Percentiles rank a stretch among this genome's conserved stretches.
Evolutionary conservation across 2,113 vertebrate species (phyloP).

Genomic region (Cavia aperea): DNA sequence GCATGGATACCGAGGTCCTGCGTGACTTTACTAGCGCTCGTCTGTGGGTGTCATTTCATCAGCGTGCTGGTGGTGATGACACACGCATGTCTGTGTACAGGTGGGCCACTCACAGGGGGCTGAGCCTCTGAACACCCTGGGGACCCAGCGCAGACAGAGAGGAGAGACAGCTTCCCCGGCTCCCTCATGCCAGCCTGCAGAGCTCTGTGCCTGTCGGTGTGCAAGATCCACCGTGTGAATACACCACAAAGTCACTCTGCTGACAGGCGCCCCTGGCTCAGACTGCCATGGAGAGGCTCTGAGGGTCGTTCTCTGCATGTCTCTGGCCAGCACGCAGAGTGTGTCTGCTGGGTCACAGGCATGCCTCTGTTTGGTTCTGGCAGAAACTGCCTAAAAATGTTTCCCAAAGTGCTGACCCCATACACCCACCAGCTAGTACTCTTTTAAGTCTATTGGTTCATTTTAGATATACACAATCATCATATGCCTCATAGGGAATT

Average conservation of each 20-base stretch:
- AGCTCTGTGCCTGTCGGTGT: neutral
- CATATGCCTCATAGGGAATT: neutral
- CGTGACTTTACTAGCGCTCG: accelerated
- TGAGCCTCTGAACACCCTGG: neutral
- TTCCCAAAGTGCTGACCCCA: neutral
- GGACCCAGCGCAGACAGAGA: too few species aligned
- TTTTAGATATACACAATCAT: neutral
- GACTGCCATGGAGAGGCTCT: neutral
- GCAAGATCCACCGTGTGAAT: neutral
- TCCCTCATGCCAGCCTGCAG: accelerated
- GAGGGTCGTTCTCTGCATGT: accelerated
- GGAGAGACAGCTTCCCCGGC: neutral
- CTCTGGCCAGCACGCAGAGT: neutral
- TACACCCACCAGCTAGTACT: neutral
- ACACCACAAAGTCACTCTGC: neutral
- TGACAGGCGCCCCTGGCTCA: neutral
- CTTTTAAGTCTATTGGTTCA: neutral
- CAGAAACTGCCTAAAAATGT: neutral
- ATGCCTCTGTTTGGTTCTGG: too few species aligned
- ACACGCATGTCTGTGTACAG: neutral
- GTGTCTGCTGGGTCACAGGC: neutral
- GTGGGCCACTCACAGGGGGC: neutral
- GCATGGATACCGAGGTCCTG: neutral
- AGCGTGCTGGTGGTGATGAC: neutral
- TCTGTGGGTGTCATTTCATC: neutral